phyloP scores from a whole-genome alignment of 2,888 invertebrate species.

The Mylabris sibirica region DNA sequence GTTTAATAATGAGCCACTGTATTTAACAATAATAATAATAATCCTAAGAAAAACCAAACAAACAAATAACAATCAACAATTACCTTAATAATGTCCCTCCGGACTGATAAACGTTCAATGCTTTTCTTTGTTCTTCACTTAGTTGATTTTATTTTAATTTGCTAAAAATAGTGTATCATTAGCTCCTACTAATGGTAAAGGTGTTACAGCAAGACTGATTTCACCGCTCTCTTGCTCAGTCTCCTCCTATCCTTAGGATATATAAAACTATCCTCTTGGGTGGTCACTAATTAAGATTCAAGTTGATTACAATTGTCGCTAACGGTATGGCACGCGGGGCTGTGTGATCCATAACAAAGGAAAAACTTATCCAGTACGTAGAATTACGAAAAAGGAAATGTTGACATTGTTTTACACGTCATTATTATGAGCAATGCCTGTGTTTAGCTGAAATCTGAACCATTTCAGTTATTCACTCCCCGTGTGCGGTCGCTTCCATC shows the following conservation, averaged over 20 bases:
- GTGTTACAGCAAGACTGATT: constrained; percentile 59
- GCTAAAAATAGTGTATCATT: constrained; percentile 60
- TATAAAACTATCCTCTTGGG: constrained; percentile 61
- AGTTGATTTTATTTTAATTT: constrained; percentile 38
- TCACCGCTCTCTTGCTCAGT: constrained; percentile 47
- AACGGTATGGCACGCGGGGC: constrained; percentile 61
- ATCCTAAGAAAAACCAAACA: too few relatives aligned
- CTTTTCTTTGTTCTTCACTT: background rate
- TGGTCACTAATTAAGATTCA: constrained; percentile 65
- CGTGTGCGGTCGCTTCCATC: constrained; percentile 59
- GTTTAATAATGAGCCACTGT: constrained; percentile 7
- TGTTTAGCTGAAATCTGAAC: constrained; percentile 60
- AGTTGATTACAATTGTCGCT: constrained; percentile 63
- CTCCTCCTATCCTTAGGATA: constrained; percentile 34
- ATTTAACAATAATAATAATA: background rate
- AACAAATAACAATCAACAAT: background rate
- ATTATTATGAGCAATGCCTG: constrained; percentile 59
- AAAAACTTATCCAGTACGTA: constrained; percentile 57
- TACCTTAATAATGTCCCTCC: background rate
- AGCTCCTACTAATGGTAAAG: constrained; percentile 61
- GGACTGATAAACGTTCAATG: background rate
- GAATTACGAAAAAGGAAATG: constrained; percentile 60
- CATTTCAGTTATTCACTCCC: constrained; percentile 59
- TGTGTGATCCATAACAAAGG: constrained; percentile 54
- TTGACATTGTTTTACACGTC: constrained; percentile 57